Conservation (phyloP, 2,888 invertebrate genomes). For the Rhopalosiphum nymphaeae region DNA sequence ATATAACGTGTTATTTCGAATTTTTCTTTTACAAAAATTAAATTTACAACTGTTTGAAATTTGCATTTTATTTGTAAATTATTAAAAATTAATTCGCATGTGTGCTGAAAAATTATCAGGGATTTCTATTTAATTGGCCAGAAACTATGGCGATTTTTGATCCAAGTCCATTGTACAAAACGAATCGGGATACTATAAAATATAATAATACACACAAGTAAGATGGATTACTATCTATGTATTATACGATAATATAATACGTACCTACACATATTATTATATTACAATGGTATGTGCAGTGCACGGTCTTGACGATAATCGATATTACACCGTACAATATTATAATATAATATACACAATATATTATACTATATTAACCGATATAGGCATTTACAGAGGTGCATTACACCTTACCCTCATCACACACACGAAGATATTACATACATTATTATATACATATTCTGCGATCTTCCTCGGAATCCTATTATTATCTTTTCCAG, state of each 20-base stretch:
- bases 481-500: slow-evolving; percentile 47
- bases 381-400: neutral
- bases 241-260: too few relatives aligned
- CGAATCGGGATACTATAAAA: neutral
- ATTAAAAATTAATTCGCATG: neutral
- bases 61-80: neutral
- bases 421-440: neutral
- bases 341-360: neutral
- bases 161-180: neutral
- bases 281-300: neutral
- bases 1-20: neutral
- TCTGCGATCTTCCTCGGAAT: neutral
- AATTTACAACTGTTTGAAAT: neutral
- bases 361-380: neutral
- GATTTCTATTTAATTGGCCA: neutral
- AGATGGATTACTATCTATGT: neutral
- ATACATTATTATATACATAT: neutral
- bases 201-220: neutral
- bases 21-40: neutral
- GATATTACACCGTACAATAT: neutral
- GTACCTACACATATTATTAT: neutral
- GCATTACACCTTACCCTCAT: neutral
- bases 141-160: neutral
- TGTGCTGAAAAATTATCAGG: neutral
- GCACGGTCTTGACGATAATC: neutral